Conservation (phyloP, 2,888 invertebrate genomes). For the Psococerastis gibbosa region DNA sequence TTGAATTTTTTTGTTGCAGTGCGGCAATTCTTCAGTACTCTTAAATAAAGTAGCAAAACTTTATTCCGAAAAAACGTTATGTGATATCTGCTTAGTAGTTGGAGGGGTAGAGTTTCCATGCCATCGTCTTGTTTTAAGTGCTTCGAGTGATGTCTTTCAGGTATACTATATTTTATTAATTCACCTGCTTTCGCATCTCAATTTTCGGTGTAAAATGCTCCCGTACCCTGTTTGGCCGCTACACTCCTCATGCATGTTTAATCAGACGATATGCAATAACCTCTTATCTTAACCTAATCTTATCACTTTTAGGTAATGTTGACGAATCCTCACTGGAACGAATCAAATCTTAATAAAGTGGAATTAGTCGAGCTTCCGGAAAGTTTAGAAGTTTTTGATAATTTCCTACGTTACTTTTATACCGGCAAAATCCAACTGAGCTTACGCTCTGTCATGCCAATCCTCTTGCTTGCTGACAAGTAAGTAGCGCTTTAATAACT, state of each 20-base stretch:
- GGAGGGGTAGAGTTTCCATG: constrained; percentile 67
- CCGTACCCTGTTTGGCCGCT: no score
- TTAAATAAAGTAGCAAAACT: no score
- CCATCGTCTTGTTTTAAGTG: constrained; percentile 79
- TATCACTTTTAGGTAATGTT: constrained; percentile 65
- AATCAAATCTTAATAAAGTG: constrained; percentile 67
- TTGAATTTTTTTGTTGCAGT: no score
- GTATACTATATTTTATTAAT: constrained; percentile 30
- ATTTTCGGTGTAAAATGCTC: no score
- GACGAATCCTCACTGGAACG: constrained; percentile 85
- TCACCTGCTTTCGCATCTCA: background rate
- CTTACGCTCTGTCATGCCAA: constrained; percentile 65
- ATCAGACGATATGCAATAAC: no score
- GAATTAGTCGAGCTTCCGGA: constrained; percentile 70
- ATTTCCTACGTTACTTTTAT: constrained; percentile 78
- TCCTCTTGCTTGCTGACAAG: constrained; percentile 80
- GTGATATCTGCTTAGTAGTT: constrained; percentile 71
- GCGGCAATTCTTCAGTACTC: no score
- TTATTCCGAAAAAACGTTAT: no score
- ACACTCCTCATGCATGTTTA: no score
- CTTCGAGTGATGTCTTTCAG: constrained; percentile 89
- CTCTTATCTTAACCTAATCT: no score
- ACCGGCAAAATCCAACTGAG: constrained; percentile 78
- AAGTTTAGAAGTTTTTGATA: constrained; percentile 68
- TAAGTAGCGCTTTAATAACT: constrained; percentile 26